Base-by-base conservation (phyloP, 2,888 invertebrate genomes). In the Leptinotarsa peninsularis region DNA sequence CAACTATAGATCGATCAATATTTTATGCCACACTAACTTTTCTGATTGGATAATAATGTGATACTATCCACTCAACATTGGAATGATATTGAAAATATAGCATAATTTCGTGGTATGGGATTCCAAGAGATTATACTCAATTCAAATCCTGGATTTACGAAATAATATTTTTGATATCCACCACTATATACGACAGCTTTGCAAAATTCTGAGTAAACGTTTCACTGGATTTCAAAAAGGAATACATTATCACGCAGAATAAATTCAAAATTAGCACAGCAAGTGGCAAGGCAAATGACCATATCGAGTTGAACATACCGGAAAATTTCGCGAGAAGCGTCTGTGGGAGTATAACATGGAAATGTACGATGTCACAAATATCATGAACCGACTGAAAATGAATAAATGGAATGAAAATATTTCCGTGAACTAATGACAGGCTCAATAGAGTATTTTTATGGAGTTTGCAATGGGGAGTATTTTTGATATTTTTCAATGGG, bases 351-450 rank as follows among this genome's bases (percentile, higher is more conserved):
- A 58, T 58, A 58, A 58, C 58, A 58, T 58, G 58, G 15, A 58
- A 58, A 58, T 58, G 58, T 23, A 58, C 14, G 58, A 23, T 58
- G 58, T 58, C 18, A 58, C 58, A 58, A 58, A 58, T 58, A 58
- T 23, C 15, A 58, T 4, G 23, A 58, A 58, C 13, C 58, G 21
- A 21, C 58, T 58, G 58, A 14, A 58, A 23, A 58, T 58, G 58
- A 58, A 21, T 58, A 18, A 18, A 13, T 58, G 13, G 18, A 18
- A 23, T 23, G 2, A 21, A 58, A 58, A 4, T 58, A 1, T 58
- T 58, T 58, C 0, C 58, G 58, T 0, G 14, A 21, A 13, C 21
- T 21, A 1, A 15, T 14, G 14, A 5, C 5, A 27, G 27, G 27
- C 27, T 27, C 27, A 27, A 27, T 27, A 27, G 27, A 27, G 27